phyloP scores from a whole-genome alignment of 1,140 invertebrate species.

The Drosophila athabasca region DNA sequence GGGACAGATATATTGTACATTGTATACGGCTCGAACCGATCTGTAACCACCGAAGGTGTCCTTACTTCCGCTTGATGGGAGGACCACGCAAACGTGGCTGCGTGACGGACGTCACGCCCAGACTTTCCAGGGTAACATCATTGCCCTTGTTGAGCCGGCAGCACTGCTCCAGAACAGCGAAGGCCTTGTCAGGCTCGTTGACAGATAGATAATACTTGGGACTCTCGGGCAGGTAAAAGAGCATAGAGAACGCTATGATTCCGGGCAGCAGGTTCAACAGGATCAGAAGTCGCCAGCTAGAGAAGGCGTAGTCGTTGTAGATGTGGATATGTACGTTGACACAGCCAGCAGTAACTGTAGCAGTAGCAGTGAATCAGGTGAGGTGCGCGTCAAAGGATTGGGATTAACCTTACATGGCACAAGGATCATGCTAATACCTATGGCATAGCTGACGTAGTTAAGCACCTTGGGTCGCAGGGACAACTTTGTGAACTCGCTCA shows the following conservation, averaged over 20 bases:
- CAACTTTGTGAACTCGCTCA: constrained; percentile 47
- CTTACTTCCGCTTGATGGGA: too few relatives aligned
- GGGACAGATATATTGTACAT: too few relatives aligned
- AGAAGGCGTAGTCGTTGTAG: background rate
- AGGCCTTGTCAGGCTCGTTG: constrained; percentile 14
- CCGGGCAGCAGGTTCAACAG: constrained; percentile 31
- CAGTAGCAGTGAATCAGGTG: background rate
- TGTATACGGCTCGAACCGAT: too few relatives aligned
- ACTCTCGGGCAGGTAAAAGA: constrained; percentile 44
- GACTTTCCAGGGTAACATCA: constrained; percentile 19
- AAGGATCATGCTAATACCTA: constrained; percentile 39
- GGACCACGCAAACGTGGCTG: constrained; percentile 15
- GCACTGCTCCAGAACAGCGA: constrained; percentile 25
- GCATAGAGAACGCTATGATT: background rate
- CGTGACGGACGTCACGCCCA: constrained; percentile 32
- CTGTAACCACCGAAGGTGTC: background rate
- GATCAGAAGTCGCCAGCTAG: constrained; percentile 39
- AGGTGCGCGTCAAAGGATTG: background rate
- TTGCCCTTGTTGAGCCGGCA: constrained; percentile 55
- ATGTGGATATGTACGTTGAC: background rate
- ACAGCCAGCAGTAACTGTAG: constrained; percentile 15
- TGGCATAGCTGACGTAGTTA: constrained; percentile 29
- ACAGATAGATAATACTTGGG: constrained; percentile 59
- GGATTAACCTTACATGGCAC: constrained; percentile 40
- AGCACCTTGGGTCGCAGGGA: constrained; percentile 40